Base-by-base conservation (phyloP, 2,113 vertebrate species). In the Prietella phreatophila region DNA sequence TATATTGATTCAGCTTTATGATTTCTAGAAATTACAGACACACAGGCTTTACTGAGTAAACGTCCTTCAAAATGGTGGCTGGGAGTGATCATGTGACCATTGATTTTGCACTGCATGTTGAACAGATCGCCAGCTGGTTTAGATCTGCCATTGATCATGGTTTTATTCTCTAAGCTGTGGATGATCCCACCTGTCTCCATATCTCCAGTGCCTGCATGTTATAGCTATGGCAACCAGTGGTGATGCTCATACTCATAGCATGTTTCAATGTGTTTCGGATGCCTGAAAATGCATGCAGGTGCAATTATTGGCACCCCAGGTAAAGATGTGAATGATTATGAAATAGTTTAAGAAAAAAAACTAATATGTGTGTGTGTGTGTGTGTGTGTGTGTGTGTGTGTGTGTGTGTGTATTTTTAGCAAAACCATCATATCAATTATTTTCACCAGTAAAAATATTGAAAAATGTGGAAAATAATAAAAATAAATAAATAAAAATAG, bases 71-170 rank as follows among this genome's bases (percentile, higher is more conserved):
- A 56, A 65, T 65, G 30, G 27, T 55, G 22, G n/a, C 78, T 58
- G 50, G 30, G 5, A 1, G 39, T 69, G 4, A 55, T 86, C 85
- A 82, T 56, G 22, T 82, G 85, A 87, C 36, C 55, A 73, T 25
- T 58, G 86, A 87, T 82, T 69, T 81, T 86, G 25, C 60, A 33
- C 75, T 63, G 53, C n/a, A 60, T 69, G 60, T 36, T 87, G 14
- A 82, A 67, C 47, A 39, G 30, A 71, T 82, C 58, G 69, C 14
- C 47, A 10, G 5, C 39, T 42, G 39, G 3, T 5, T 42, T 42
- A 42, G 39, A 42, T 11, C 25, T 83, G 86, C 39, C 67, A 39
- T 50, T 63, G 17, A 22, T 83, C 36, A 73, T 14, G 63, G 27
- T 83, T 87, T 50, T 76, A 42, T 20, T 73, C 27, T 87, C 79